These are phyloP conservation scores for Amyelois transitella DNA, from an alignment of 1,140 invertebrate genomes.

Conservation along the genomic window DNA sequence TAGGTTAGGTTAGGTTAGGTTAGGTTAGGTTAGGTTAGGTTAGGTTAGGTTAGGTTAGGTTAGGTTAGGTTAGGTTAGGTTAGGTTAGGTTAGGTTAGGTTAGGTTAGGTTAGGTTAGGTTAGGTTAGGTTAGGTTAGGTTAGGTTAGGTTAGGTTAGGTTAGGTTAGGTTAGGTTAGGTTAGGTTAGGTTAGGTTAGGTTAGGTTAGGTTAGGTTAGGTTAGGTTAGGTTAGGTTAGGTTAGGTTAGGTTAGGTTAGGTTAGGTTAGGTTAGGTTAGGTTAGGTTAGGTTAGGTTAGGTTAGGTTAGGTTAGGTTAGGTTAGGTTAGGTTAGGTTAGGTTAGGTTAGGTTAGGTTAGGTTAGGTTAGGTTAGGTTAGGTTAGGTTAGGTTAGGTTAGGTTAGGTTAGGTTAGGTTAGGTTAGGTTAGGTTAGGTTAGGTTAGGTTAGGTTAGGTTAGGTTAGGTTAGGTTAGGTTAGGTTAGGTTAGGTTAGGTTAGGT, in stretches of 20 bases:
- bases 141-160: slow-evolving; percentile 27
- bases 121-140: slow-evolving; percentile 28
- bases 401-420: slow-evolving; percentile 35
- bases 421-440: slow-evolving; percentile 39
- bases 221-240: slow-evolving; percentile 27
- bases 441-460: slow-evolving; percentile 17
- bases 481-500: slow-evolving; percentile 1
- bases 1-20: slow-evolving; percentile 25
- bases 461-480: slow-evolving; percentile 1
- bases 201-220: slow-evolving; percentile 24
- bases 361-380: slow-evolving; percentile 51
- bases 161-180: slow-evolving; percentile 28
- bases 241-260: slow-evolving; percentile 30
- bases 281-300: slow-evolving; percentile 26
- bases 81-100: slow-evolving; percentile 30
- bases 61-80: slow-evolving; percentile 30
- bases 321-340: slow-evolving; percentile 30
- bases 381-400: slow-evolving; percentile 31
- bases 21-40: slow-evolving; percentile 17
- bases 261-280: slow-evolving; percentile 31
- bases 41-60: slow-evolving; percentile 30
- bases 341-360: slow-evolving; percentile 51
- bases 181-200: slow-evolving; percentile 26
- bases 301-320: slow-evolving; percentile 28
- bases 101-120: slow-evolving; percentile 28